These are phyloP conservation scores for Gracilinanus agilis DNA, from an alignment of 2,113 vertebrate species.

Conservation along the genomic window DNA sequence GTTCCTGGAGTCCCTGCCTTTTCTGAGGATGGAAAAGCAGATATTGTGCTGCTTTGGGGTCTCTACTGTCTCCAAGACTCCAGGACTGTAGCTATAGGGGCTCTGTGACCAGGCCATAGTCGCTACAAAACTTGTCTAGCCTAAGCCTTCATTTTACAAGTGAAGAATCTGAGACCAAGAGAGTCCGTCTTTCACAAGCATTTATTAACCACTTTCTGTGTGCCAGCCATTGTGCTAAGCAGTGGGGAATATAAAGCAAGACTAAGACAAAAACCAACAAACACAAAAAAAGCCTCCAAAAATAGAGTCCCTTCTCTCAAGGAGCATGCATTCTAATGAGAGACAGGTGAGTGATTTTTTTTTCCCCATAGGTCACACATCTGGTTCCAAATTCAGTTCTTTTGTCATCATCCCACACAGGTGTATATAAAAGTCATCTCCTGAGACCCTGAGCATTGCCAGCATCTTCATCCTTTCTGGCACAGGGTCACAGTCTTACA, in stretches of 20 bases:
- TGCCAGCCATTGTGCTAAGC: background rate
- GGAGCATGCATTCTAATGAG: background rate
- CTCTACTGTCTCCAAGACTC: background rate
- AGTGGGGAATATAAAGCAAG: background rate
- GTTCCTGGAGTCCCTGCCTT: too few relatives aligned
- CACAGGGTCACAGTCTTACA: background rate
- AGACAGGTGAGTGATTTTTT: background rate
- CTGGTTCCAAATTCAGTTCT: background rate
- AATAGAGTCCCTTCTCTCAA: background rate
- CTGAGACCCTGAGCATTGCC: background rate
- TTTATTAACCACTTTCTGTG: background rate
- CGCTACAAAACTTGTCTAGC: too few relatives aligned
- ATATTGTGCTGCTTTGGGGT: background rate
- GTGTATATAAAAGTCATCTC: background rate
- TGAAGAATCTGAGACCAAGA: too few relatives aligned
- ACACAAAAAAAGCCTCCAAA: background rate
- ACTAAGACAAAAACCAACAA: background rate
- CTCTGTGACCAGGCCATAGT: too few relatives aligned
- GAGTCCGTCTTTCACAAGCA: background rate
- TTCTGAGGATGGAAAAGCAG: background rate
- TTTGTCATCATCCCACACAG: background rate
- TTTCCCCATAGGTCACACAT: background rate
- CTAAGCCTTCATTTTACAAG: too few relatives aligned
- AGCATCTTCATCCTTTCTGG: background rate
- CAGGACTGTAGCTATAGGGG: too few relatives aligned